Evolutionary conservation across 2,888 invertebrate species (phyloP).

Genomic region (Campopleginae sp.): DNA sequence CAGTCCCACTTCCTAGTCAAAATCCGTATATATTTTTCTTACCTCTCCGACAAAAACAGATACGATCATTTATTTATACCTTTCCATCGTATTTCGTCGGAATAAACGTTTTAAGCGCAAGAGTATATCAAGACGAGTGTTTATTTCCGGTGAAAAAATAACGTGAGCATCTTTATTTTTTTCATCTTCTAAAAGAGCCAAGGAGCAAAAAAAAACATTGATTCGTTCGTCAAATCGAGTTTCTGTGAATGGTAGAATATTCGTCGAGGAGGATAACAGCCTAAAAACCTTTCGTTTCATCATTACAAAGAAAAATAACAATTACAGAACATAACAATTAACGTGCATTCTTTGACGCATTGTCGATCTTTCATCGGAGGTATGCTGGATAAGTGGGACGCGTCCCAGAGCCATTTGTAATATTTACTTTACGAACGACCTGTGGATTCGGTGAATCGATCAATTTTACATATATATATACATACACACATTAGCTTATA

Average conservation of each 20-base stretch:
- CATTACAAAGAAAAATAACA: not conserved
- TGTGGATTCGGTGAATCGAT: constrained; percentile 53
- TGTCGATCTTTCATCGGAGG: constrained; percentile 25
- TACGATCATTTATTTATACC: constrained; percentile 27
- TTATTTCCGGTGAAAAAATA: constrained; percentile 14
- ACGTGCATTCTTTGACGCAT: constrained; percentile 13
- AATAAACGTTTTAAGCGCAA: constrained; percentile 11
- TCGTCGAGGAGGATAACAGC: constrained; percentile 1
- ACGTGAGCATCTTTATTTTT: constrained; percentile 8
- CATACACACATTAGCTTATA: constrained; percentile 9
- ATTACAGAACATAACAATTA: not conserved
- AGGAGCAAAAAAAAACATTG: constrained; percentile 24
- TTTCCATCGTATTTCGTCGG: constrained; percentile 12
- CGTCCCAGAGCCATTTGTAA: constrained; percentile 45
- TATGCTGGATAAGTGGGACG: constrained; percentile 39
- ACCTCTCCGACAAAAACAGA: constrained; percentile 67
- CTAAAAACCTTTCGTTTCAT: constrained; percentile 34
- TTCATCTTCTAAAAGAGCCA: not conserved
- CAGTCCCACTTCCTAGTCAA: constrained; percentile 82
- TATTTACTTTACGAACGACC: constrained; percentile 50
- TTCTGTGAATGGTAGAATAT: constrained; percentile 44
- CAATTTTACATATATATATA: constrained; percentile 48
- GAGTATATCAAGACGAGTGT: not conserved
- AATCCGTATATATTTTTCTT: constrained; percentile 71
- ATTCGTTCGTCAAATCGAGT: constrained; percentile 43